These are phyloP conservation scores for Typhlichthys subterraneus DNA, from an alignment of 2,797 vertebrate genomes.

Conservation along the genomic window DNA sequence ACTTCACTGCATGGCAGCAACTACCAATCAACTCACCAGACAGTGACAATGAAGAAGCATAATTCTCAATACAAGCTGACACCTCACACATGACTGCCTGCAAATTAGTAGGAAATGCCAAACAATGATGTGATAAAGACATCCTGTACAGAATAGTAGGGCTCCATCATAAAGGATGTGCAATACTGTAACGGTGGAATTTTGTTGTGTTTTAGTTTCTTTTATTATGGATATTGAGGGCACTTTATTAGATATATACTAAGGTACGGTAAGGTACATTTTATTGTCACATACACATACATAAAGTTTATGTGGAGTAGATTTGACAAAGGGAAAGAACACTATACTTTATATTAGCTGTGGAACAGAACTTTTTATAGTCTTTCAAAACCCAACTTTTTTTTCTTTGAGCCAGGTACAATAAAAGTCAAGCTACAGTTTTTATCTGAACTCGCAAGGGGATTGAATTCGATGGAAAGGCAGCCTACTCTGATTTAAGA, in stretches of 20 bases:
- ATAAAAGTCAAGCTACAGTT: constrained; percentile 24
- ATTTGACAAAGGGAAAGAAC: constrained; percentile 6
- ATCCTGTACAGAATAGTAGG: not conserved
- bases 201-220: too few relatives aligned
- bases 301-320: not conserved
- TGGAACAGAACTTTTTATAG: too few relatives aligned
- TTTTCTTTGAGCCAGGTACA: not conserved
- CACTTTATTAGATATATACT: too few relatives aligned
- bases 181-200: too few relatives aligned
- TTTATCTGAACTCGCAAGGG: constrained; percentile 44
- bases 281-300: too few relatives aligned
- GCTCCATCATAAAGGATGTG: constrained; percentile 6
- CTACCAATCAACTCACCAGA: constrained; percentile 28
- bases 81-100: constrained; percentile 20
- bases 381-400: constrained; percentile 1
- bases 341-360: constrained; percentile 24
- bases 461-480: constrained; percentile 20
- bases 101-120: constrained; percentile 29
- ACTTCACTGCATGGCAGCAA: constrained; percentile 23
- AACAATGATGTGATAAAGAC: constrained; percentile 1
- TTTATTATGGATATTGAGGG: too few relatives aligned
- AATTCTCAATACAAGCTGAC: constrained; percentile 26
- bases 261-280: too few relatives aligned
- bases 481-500: not conserved
- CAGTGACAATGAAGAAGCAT: constrained; percentile 27